phyloP scores from a whole-genome alignment of 2,797 vertebrate species.

The Uromys caudimaculatus region DNA sequence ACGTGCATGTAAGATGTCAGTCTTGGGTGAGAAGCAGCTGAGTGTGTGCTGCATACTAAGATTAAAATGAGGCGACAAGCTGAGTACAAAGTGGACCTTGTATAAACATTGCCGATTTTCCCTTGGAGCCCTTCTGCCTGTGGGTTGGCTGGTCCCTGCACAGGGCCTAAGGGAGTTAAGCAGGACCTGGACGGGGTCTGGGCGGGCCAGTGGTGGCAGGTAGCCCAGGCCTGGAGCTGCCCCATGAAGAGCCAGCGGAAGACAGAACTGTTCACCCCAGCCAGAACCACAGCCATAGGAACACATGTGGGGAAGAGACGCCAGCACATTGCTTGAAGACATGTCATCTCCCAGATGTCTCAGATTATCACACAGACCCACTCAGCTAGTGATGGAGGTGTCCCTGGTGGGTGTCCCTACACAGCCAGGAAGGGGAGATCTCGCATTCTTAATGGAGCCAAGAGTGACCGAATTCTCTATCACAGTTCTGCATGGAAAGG shows the following conservation, averaged over 20 bases:
- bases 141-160: not conserved
- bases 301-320: constrained; percentile 35
- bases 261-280: constrained; percentile 51
- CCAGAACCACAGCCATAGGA: constrained; percentile 70
- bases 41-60: not conserved
- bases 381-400: constrained; percentile 58
- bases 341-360: constrained; percentile 78
- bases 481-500: not conserved
- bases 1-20: accelerated
- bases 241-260: constrained; percentile 46
- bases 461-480: constrained; percentile 63
- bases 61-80: not conserved
- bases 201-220: constrained; percentile 68
- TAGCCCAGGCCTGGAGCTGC: constrained; percentile 63
- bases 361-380: constrained; percentile 64
- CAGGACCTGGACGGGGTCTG: constrained; percentile 19
- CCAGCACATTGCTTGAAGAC: constrained; percentile 63
- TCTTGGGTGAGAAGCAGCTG: not conserved
- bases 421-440: constrained; percentile 52
- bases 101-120: not conserved
- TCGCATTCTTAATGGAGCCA: constrained; percentile 27
- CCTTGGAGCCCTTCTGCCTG: not conserved
- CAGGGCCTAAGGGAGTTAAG: not conserved
- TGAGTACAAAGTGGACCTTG: not conserved
- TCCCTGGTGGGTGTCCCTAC: constrained; percentile 72